Base-by-base conservation (phyloP, 2,797 vertebrate species). In the Molossus molossus region DNA sequence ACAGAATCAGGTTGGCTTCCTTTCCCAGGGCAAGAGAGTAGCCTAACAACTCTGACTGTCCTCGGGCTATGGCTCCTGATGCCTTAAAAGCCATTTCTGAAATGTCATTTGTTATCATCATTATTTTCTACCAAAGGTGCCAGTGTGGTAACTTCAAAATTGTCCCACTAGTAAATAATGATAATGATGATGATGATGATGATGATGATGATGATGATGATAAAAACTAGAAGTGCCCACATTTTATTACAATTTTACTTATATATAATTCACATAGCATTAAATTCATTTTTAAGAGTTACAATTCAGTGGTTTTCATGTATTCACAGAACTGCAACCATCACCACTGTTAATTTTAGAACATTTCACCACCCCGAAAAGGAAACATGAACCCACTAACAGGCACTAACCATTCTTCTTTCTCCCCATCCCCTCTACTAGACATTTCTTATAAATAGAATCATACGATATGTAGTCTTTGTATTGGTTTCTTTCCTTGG, bases 1-100 rank as follows among this genome's bases (percentile, higher is more conserved):
- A 98, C 97, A 98, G 97, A 98, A 98, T 97, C 96, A 97, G 97
- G 96, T 95, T 98, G 94, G 91, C 95, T 95, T 97, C 84, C 91
- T 95, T 93, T 77, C 91, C 50, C 88, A 77, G 45, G 84, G 0
- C 85, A 92, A 83, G 91, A 97, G 81, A 98, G 87, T 62, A 93
- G 87, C 91, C 97, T 97, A 93, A 98, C 98, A 98, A 95, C 84
- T 55, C 57, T 93, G 89, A 95, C 98, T 98, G 94, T 95, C 92
- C 94, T 87, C 76, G 10, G 96, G 94, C 90, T 96, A 60, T 84
- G 81, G 96, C 90, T 98, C 93, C 84, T 89, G 65, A 96, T 82
- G 76, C 33, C 72, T 95, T 97, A 95, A 97, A 97, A 97, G 85
- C 29, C 95, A 72, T 70, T 80, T 33, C 97, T 92, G 79, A 95